These are phyloP conservation scores for Diarsia rubi DNA, from an alignment of 2,888 invertebrate species.

Conservation along the genomic window DNA sequence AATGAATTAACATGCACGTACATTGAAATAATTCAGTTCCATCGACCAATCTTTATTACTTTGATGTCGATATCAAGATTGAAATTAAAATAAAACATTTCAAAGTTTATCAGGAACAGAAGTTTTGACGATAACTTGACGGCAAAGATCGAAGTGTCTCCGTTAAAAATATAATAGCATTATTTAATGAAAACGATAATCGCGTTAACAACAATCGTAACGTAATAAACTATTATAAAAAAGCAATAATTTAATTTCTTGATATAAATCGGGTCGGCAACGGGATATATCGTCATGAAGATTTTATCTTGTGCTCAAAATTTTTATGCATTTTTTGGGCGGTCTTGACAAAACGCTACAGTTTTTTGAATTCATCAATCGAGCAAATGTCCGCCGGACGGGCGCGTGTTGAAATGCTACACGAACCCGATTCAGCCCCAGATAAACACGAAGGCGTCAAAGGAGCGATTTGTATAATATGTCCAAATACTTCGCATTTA, in stretches of 20 bases:
- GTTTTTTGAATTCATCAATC: slow-evolving; percentile 75
- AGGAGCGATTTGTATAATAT: slow-evolving; percentile 84
- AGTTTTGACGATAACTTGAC: slow-evolving; percentile 46
- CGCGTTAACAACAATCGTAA: slow-evolving; percentile 42
- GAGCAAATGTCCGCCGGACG: slow-evolving; percentile 60
- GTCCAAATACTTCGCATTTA: slow-evolving; percentile 80
- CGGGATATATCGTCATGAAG: slow-evolving; percentile 64
- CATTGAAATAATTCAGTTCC: slow-evolving; percentile 69
- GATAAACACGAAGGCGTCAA: slow-evolving; percentile 84
- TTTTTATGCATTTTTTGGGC: slow-evolving; percentile 72
- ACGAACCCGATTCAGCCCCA: slow-evolving; percentile 73
- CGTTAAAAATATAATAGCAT: slow-evolving; percentile 59
- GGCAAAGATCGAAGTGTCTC: slow-evolving; percentile 56
- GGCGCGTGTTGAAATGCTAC: slow-evolving; percentile 77
- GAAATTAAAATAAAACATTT: slow-evolving; percentile 35
- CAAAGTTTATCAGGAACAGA: slow-evolving; percentile 40
- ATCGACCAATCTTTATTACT: slow-evolving; percentile 64
- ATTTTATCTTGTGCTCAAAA: slow-evolving; percentile 70
- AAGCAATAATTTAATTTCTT: slow-evolving; percentile 58
- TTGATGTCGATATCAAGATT: slow-evolving; percentile 62
- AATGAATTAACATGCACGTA: slow-evolving; percentile 67
- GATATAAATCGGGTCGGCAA: slow-evolving; percentile 52
- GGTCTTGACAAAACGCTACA: slow-evolving; percentile 66
- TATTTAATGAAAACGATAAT: slow-evolving; percentile 58
- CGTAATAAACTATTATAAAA: slow-evolving; percentile 44